phyloP scores from a whole-genome alignment of 2,888 invertebrate genomes.

The Invenusta paracnida region DNA sequence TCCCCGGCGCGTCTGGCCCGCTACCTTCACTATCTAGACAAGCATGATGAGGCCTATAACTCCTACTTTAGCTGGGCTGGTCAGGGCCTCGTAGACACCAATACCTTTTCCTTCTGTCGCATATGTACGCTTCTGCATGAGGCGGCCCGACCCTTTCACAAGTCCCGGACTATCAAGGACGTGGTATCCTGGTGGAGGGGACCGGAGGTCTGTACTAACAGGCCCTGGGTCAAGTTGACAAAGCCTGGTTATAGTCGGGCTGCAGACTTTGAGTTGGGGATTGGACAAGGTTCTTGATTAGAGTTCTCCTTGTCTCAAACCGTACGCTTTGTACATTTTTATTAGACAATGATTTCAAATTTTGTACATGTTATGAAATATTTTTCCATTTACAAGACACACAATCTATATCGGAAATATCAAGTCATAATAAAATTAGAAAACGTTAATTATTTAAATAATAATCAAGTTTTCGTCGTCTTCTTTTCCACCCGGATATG shows the following conservation, averaged over 20 bases:
- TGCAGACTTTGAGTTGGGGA: background rate
- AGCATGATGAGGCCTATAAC: conserved; percentile 82
- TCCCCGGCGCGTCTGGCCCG: conserved; percentile 79
- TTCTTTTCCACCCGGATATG: no score
- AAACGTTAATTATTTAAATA: no score
- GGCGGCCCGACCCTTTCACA: background rate
- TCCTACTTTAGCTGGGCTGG: conserved; percentile 90
- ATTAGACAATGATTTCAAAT: no score
- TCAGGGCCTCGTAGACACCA: conserved; percentile 82
- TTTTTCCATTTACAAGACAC: no score
- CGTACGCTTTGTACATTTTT: no score
- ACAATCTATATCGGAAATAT: no score
- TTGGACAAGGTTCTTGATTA: background rate
- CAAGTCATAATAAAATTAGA: no score
- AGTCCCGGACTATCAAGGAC: background rate
- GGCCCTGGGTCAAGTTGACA: background rate
- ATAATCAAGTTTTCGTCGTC: no score
- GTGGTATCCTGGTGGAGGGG: background rate
- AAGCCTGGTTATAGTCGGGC: background rate
- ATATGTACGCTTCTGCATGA: conserved; percentile 68
- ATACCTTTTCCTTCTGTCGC: conserved; percentile 88
- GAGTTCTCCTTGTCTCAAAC: no score
- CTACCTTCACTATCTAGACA: conserved; percentile 77
- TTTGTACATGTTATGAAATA: no score
- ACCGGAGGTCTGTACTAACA: background rate